Conservation (phyloP, 2,797 vertebrate species). For the Esox masquinongy region DNA sequence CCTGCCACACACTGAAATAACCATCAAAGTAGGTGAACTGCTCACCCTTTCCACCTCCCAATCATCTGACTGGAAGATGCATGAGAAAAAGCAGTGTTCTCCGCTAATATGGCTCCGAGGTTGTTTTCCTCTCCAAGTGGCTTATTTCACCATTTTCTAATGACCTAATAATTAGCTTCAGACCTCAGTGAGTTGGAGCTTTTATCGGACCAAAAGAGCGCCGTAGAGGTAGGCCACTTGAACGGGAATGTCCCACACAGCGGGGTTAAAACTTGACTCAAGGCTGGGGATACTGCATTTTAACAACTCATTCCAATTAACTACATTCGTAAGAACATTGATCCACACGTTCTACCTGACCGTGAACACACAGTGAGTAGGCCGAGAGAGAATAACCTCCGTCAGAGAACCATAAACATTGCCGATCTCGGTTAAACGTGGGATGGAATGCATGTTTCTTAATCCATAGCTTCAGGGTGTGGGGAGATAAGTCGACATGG, state of each 20-base stretch:
- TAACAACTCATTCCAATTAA: too few relatives aligned
- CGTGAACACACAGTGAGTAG: not conserved
- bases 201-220: not conserved
- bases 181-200: slow-evolving; percentile 10
- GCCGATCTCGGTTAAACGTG: not conserved
- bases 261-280: too few relatives aligned
- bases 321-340: not conserved
- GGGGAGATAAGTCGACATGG: not conserved
- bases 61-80: slow-evolving; percentile 2
- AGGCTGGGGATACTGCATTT: too few relatives aligned
- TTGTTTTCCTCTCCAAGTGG: not conserved
- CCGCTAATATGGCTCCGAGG: not conserved
- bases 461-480: not conserved
- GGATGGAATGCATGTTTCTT: not conserved
- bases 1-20: not conserved
- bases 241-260: too few relatives aligned
- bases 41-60: not conserved
- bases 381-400: not conserved
- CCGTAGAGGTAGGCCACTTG: slow-evolving; percentile 22
- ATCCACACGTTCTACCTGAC: not conserved
- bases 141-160: slow-evolving; percentile 26
- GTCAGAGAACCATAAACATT: not conserved
- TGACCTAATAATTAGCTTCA: slow-evolving; percentile 34
- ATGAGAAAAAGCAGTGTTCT: slow-evolving; percentile 14
- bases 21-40: slow-evolving; percentile 10